phyloP scores from a whole-genome alignment of 2,113 vertebrate genomes.

The Cyanoramphus novaezelandiae region DNA sequence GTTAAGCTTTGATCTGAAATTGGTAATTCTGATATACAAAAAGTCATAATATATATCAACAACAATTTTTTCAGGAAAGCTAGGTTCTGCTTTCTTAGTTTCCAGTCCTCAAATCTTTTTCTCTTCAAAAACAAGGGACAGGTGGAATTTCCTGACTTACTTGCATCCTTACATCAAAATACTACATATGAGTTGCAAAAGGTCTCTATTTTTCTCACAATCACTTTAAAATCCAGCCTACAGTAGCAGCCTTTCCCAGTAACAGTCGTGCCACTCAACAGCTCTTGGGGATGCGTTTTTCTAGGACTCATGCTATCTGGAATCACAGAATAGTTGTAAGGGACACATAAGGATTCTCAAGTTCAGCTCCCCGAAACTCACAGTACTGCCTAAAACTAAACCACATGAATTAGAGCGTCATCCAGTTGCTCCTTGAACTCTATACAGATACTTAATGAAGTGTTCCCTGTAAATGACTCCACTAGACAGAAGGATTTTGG shows the following conservation, averaged over 20 bases:
- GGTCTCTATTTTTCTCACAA: not conserved
- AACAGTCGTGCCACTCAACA: not conserved
- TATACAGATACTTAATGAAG: not conserved
- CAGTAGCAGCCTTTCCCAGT: not conserved
- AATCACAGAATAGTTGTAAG: not conserved
- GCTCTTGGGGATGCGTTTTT: not conserved
- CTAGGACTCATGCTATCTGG: not conserved
- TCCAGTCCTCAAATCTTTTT: not conserved
- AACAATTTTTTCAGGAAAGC: not conserved
- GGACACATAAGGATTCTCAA: not conserved
- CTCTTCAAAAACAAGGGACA: not conserved
- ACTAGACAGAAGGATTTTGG: not conserved
- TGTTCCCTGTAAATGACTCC: not conserved
- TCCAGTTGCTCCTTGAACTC: not conserved
- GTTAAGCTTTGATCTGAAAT: not conserved
- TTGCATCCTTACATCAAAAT: not conserved
- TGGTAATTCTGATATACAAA: not conserved
- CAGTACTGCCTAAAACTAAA: not conserved
- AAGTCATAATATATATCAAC: not conserved
- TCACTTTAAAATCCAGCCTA: not conserved
- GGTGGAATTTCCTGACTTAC: not conserved
- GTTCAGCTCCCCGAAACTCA: not conserved
- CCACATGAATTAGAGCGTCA: fast-evolving
- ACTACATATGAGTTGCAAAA: not conserved
- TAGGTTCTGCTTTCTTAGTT: not conserved